Conservation (phyloP, 2,797 vertebrate species). For the Helarctos malayanus region DNA sequence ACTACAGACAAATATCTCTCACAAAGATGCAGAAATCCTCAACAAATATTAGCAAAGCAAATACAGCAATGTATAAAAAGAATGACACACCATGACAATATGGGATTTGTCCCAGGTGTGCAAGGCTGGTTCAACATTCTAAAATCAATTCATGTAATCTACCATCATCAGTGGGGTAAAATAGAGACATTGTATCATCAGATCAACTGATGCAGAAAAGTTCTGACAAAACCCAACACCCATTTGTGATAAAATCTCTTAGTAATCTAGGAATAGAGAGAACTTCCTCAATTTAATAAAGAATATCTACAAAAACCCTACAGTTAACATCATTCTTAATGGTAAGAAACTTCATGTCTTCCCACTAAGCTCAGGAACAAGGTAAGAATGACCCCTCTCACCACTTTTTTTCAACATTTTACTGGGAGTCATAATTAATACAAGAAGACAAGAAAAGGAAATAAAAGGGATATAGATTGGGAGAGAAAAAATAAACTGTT, state of each 20-base stretch:
- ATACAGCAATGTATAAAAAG: slow-evolving; percentile 19
- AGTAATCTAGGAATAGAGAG: background rate
- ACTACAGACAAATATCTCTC: background rate
- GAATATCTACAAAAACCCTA: background rate
- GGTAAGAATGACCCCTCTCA: background rate
- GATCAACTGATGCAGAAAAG: background rate
- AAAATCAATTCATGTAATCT: slow-evolving; percentile 32
- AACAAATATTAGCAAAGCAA: slow-evolving; percentile 25
- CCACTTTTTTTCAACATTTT: background rate
- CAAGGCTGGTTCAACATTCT: background rate
- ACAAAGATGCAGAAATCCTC: background rate
- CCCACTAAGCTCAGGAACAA: slow-evolving; percentile 5
- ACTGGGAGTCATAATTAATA: slow-evolving; percentile 17
- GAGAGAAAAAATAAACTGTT: slow-evolving; percentile 47
- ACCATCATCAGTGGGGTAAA: background rate
- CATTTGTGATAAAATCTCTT: background rate
- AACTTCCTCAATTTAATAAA: slow-evolving; percentile 7
- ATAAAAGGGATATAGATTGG: background rate
- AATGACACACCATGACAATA: background rate
- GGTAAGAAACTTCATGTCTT: background rate
- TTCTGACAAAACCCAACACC: background rate
- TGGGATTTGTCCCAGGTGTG: background rate
- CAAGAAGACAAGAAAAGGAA: background rate
- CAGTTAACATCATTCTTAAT: background rate
- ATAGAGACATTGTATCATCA: background rate